Conservation (phyloP, 2,797 vertebrate genomes). For the Antennarius maculatus region DNA sequence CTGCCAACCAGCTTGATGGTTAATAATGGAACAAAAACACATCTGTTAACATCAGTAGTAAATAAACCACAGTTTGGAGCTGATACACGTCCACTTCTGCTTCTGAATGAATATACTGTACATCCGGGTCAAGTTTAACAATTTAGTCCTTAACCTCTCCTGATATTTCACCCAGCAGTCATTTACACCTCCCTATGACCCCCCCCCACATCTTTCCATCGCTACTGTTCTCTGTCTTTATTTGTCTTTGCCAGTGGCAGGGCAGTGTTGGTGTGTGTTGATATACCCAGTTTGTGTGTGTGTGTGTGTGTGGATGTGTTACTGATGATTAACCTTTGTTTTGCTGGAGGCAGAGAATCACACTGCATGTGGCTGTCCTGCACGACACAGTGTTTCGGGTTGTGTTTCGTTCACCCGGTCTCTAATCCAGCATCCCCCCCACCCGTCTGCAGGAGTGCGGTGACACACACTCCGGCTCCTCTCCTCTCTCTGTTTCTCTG, state of each 20-base stretch:
- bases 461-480: constrained; percentile 47
- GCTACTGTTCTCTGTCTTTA: constrained; percentile 8
- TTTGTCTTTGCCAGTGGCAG: constrained; percentile 14
- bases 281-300: constrained; percentile 44
- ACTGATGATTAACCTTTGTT: constrained; percentile 75
- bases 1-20: not conserved
- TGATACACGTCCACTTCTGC: not conserved
- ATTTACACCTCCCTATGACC: constrained; percentile 53
- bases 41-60: not conserved
- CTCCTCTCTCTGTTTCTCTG: constrained; percentile 23
- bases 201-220: constrained; percentile 13
- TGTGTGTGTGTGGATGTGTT: constrained; percentile 34
- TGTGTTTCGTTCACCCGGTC: constrained; percentile 62
- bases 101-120: not conserved
- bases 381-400: constrained; percentile 73
- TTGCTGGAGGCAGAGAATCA: constrained; percentile 75
- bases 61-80: no score
- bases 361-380: constrained; percentile 84
- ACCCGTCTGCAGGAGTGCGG: constrained; percentile 67
- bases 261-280: constrained; percentile 46
- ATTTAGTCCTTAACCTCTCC: constrained; percentile 12
- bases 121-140: constrained; percentile 4
- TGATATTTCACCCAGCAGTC: constrained; percentile 31
- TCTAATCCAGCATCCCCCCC: constrained; percentile 74
- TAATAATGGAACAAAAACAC: not conserved